These are phyloP conservation scores for Psettodes erumei DNA, from an alignment of 2,113 vertebrate genomes.

Conservation along the genomic window DNA sequence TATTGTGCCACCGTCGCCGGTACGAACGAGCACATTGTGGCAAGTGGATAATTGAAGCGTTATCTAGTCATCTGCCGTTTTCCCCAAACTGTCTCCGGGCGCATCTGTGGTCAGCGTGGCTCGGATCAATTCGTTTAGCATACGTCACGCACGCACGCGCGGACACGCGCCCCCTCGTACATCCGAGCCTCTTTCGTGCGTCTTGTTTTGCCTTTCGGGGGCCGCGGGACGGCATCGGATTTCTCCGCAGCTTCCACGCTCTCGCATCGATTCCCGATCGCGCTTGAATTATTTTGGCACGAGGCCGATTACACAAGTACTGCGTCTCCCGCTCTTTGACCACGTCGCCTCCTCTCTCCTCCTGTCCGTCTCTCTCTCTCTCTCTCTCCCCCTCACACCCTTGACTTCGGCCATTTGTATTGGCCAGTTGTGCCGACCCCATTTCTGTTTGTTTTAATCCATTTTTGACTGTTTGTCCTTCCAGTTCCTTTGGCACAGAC, in stretches of 20 bases:
- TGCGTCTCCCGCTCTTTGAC: slow-evolving; percentile 52
- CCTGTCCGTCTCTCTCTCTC: background rate
- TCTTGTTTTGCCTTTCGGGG: slow-evolving; percentile 54
- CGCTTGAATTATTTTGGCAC: slow-evolving; percentile 69
- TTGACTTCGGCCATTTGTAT: background rate
- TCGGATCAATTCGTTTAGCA: slow-evolving; percentile 46
- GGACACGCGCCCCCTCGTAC: slow-evolving; percentile 32
- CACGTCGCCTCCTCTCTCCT: slow-evolving; percentile 18
- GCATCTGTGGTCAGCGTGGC: slow-evolving; percentile 25
- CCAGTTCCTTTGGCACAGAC: background rate
- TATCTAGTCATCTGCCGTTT: slow-evolving; percentile 8
- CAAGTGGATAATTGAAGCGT: slow-evolving; percentile 41
- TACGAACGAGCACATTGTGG: slow-evolving; percentile 6
- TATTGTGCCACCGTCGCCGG: background rate
- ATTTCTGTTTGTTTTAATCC: slow-evolving; percentile 13
- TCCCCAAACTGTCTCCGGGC: slow-evolving; percentile 7
- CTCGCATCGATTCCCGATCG: slow-evolving; percentile 71
- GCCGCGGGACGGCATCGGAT: slow-evolving; percentile 55
- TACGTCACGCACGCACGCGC: slow-evolving; percentile 24
- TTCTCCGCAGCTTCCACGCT: slow-evolving; percentile 51
- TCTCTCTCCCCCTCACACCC: background rate
- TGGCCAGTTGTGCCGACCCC: background rate
- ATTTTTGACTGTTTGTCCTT: slow-evolving; percentile 32
- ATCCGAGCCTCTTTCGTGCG: slow-evolving; percentile 40
- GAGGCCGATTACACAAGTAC: slow-evolving; percentile 62